Conservation (phyloP, 2,888 invertebrate species). For the Watsonalla binaria region DNA sequence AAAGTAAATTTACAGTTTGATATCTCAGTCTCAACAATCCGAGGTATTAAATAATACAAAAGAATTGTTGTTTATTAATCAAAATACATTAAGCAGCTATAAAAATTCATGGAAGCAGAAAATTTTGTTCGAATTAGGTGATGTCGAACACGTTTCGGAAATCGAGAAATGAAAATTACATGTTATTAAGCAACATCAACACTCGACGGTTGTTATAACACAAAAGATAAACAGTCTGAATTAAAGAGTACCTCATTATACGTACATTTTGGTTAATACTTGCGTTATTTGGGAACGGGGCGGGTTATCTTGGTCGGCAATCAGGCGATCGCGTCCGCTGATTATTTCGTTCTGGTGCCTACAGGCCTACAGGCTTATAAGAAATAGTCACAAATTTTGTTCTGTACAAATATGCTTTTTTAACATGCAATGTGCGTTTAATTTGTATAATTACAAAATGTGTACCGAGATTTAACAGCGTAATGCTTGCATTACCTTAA, state of each 20-base stretch:
- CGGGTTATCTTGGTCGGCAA: slow-evolving; percentile 53
- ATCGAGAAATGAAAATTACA: slow-evolving; percentile 70
- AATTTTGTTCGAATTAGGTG: slow-evolving; percentile 60
- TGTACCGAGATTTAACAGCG: no score
- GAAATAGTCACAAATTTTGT: background rate
- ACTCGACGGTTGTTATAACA: slow-evolving; percentile 68
- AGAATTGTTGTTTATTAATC: slow-evolving; percentile 35
- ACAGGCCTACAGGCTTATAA: slow-evolving; percentile 35
- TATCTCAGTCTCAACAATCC: slow-evolving; percentile 4
- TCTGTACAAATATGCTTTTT: background rate
- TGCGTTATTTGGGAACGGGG: slow-evolving; percentile 59
- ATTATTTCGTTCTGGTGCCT: slow-evolving; percentile 56
- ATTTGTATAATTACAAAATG: no score
- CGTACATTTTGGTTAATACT: slow-evolving; percentile 67
- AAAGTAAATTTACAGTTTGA: no score
- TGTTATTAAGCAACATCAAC: slow-evolving; percentile 75
- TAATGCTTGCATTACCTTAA: no score
- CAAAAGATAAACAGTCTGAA: slow-evolving; percentile 74
- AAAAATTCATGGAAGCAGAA: slow-evolving; percentile 61
- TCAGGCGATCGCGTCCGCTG: slow-evolving; percentile 54
- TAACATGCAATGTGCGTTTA: background rate
- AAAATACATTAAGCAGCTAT: slow-evolving; percentile 42
- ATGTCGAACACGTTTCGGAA: slow-evolving; percentile 67
- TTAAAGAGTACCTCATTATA: slow-evolving; percentile 72
- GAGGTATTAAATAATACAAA: slow-evolving; percentile 32